Conservation (phyloP, 2,888 invertebrate species). For the Ormyrus labotus region DNA sequence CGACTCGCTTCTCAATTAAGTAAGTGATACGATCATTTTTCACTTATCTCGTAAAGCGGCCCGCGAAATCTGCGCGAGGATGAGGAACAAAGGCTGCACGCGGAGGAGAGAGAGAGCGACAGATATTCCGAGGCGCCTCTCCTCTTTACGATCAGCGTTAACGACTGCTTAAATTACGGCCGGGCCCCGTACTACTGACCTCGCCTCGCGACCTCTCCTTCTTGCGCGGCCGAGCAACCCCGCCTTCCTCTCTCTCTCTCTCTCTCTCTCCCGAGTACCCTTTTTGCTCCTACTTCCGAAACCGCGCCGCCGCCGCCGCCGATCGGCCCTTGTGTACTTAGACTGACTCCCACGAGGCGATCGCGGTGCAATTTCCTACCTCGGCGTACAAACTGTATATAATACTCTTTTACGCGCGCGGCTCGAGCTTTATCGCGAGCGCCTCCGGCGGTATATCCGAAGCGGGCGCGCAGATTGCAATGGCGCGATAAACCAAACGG, state of each 20-base stretch:
- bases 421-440: no score
- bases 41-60: slow-evolving; percentile 57
- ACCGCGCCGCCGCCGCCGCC: neutral
- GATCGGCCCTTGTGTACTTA: no score
- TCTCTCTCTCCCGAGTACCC: neutral
- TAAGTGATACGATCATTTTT: slow-evolving; percentile 58
- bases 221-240: neutral
- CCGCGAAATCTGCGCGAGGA: slow-evolving; percentile 21
- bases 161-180: slow-evolving; percentile 56
- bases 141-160: slow-evolving; percentile 51
- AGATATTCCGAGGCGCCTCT: slow-evolving; percentile 42
- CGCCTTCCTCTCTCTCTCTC: neutral
- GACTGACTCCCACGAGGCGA: neutral
- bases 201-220: slow-evolving; percentile 44
- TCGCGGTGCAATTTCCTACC: neutral
- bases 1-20: slow-evolving; percentile 53
- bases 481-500: no score
- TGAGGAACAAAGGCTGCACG: slow-evolving; percentile 46
- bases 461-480: no score
- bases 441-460: no score
- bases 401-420: no score
- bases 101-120: slow-evolving; percentile 20
- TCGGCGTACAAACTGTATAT: no score
- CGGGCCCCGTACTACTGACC: slow-evolving; percentile 53
- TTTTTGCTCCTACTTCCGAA: slow-evolving; percentile 28